Evolutionary conservation across 2,113 vertebrate species (phyloP), one percentile per base, ranked within the genome.

Genomic region (Ptilonorhynchus violaceus): DNA sequence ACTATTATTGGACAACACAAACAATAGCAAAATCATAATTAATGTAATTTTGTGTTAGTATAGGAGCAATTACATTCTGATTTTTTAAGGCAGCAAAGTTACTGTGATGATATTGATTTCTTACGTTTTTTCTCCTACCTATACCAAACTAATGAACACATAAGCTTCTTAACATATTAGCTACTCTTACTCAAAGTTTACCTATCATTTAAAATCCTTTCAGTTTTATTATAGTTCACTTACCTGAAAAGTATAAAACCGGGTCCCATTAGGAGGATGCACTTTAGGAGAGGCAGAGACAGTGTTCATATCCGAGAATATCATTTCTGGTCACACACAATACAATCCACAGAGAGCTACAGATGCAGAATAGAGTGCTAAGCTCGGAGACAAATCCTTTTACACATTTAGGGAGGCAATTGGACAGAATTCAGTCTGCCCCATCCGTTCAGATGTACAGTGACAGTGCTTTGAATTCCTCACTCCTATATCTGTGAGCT

Each of bases 171-270:
- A 96, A 88, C 22, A 42, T 75, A 84, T 94, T 47, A 91, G 68
- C 64, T 77, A 41, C 47, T 69, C 73, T 91, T 85, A 93, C 73
- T 95, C 81, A 87, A 97, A 98, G 86, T 98, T 97, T 96, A 88
- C 72, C 83, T 83, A 72, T 53, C 8, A 1, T 93, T 97, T 88
- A 94, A 93, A 94, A 94, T 86, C 59, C 59, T 49, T 90, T 81
- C 82, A 63, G 81, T 88, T 73, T 91, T 88, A 96, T 94, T 92
- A 72, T 96, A 97, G 91, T 88, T 92, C 95, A 98, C 99, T 99
- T 99, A 99, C 99, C 99, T 99, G 99, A 95, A 99, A 99, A 85
- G 99, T 99, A 95, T 99, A 99, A 98, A 99, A 99, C 89, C 99
- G 98, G 59, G 99, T 99, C 97, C 99, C 99, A 95, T 99, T 99